Base-by-base conservation (phyloP, 53 echinoderm and acorn worm genomes). In the Antedon mediterranea region DNA sequence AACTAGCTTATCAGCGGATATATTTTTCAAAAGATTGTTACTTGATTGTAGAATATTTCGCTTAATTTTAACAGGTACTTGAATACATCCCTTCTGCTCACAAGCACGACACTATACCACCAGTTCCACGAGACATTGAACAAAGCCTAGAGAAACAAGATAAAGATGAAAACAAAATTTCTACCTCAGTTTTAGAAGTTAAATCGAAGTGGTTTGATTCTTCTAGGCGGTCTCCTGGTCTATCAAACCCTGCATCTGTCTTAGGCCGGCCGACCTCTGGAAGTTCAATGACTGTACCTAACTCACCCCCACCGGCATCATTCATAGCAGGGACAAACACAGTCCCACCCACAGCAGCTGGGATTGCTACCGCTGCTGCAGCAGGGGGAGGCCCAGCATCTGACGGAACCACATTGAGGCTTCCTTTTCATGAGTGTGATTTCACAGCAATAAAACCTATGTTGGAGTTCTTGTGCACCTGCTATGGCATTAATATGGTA, bases 341-440 rank as follows among this genome's bases (percentile, higher is more conserved):
- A 4, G 84, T 98, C 4, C 86, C 92, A 73, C 86, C 90, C 73
- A 86, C 88, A 34, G 84, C 86, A 72, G 88, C 78, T 71, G 92
- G 85, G 31, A 78, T 84, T 26, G 90, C 91, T 41, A 89, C 91
- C 30, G 91, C 94, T 6, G 87, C 94, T 18, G 91, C 91, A 37
- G 88, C 89, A 89, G 94, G 91, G 31, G 97, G 97, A 72, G 97
- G 97, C 26, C 91, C 91, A 32, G 85, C 91, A 33, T 91, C 89
- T 33, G 87, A 91, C 43, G 77, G 73, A 75, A 88, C 85, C 20
- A 84, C 87, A 13, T 77, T 85, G 31, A 89, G 97, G 26, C 86
- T 98, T 32, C 98, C 98, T 15, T 82, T 85, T 28, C 92, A 98
- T 81, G 77, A 84, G 26, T 77, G 84, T 28, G 88, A 86, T 32